Percentiles rank a stretch among this genome's conserved stretches.
Conservation (phyloP, 2,113 vertebrate genomes). For the Ondatra zibethicus region DNA sequence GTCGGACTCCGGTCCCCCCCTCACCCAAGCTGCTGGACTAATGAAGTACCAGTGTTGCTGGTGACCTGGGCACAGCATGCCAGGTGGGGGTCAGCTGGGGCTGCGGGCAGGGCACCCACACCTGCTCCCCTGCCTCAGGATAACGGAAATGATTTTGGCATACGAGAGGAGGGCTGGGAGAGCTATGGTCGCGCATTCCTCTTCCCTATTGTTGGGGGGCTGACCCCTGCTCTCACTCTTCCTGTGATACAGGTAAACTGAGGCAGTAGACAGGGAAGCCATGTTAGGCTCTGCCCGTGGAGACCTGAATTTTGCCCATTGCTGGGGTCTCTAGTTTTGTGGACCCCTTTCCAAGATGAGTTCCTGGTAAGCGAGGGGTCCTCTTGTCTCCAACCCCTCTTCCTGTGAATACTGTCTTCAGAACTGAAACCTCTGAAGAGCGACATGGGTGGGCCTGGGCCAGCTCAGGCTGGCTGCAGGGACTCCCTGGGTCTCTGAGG, state of each 20-base stretch:
- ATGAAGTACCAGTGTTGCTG: constrained; percentile 55
- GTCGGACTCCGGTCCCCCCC: background rate
- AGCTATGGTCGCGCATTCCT: too few species aligned
- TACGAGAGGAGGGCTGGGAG: background rate
- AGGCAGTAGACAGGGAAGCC: background rate
- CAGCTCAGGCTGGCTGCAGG: background rate
- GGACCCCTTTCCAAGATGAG: background rate
- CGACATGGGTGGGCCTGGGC: background rate
- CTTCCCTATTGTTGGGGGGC: background rate
- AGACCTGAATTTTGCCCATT: background rate
- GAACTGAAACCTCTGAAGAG: background rate
- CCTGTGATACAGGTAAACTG: background rate
- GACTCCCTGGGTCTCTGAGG: background rate
- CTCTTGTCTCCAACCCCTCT: too few species aligned
- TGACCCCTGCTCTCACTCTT: background rate
- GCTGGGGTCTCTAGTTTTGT: background rate
- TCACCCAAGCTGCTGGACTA: background rate
- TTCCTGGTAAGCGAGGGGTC: background rate
- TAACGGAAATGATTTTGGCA: constrained; percentile 79
- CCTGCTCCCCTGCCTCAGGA: constrained; percentile 15
- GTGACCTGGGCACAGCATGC: constrained; percentile 8
- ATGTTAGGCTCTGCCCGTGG: background rate
- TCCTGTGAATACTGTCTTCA: background rate
- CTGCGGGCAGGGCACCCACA: background rate
- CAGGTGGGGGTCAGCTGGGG: background rate